Conservation (phyloP, 1,140 invertebrate species). For the Papilio helenus region DNA sequence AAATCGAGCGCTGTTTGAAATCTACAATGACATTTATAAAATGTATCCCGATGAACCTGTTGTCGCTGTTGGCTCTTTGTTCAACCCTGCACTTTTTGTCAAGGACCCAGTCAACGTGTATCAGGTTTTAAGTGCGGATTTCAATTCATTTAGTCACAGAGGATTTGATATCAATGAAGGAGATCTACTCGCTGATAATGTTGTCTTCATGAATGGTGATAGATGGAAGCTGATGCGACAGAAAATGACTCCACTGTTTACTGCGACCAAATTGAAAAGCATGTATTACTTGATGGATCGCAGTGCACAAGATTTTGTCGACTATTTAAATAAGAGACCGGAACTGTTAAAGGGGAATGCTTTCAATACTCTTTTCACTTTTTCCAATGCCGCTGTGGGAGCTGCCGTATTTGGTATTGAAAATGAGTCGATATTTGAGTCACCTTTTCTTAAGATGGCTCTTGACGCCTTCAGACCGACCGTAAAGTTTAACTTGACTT, state of each 20-base stretch:
- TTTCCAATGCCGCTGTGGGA: slow-evolving; percentile 51
- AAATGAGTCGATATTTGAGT: slow-evolving; percentile 52
- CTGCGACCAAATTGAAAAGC: slow-evolving; percentile 72
- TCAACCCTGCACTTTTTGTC: slow-evolving; percentile 73
- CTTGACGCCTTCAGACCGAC: slow-evolving; percentile 42
- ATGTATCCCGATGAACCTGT: slow-evolving; percentile 48
- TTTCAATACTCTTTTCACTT: slow-evolving; percentile 46
- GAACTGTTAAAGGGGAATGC: slow-evolving; percentile 43
- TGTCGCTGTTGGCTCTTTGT: slow-evolving; percentile 67
- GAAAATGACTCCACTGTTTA: slow-evolving; percentile 77
- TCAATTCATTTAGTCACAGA: slow-evolving; percentile 77
- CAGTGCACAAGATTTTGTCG: slow-evolving; percentile 59
- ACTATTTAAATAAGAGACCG: slow-evolving; percentile 51
- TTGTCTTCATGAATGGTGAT: slow-evolving; percentile 76
- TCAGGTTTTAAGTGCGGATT: slow-evolving; percentile 78
- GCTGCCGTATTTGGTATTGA: slow-evolving; percentile 56
- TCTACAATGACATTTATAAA: slow-evolving; percentile 51
- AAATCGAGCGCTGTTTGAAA: slow-evolving; percentile 48
- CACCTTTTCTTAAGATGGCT: slow-evolving; percentile 55
- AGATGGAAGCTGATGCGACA: slow-evolving; percentile 76
- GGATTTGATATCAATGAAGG: slow-evolving; percentile 77
- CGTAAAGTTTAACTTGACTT: slow-evolving; percentile 46
- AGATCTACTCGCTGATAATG: slow-evolving; percentile 82
- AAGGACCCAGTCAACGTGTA: slow-evolving; percentile 82
- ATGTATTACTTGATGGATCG: slow-evolving; percentile 75